Conservation (phyloP, 1,140 invertebrate species). For the Lordiphosa clarofinis region DNA sequence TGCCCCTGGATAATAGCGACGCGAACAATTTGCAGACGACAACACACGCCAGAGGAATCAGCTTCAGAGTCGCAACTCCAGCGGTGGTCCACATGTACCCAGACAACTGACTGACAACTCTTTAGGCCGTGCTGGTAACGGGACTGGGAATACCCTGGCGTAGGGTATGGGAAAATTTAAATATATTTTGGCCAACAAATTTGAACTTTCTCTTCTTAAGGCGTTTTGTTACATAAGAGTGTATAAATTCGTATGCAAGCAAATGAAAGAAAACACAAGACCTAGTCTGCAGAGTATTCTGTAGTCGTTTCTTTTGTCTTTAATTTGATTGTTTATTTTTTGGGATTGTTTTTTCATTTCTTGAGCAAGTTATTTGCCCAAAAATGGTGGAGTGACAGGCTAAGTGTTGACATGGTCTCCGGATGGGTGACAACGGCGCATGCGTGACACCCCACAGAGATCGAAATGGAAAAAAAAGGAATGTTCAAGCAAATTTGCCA, state of each 20-base stretch:
- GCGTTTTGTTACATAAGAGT: too few species aligned
- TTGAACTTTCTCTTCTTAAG: too few species aligned
- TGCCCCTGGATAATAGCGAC: slow-evolving; percentile 77
- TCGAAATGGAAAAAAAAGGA: too few species aligned
- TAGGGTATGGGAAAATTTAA: too few species aligned
- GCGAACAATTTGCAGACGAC: slow-evolving; percentile 76
- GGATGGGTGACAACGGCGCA: slow-evolving; percentile 68
- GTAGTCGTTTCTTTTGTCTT: too few species aligned
- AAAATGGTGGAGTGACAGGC: slow-evolving; percentile 54
- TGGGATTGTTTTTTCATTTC: slow-evolving; percentile 11
- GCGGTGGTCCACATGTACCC: slow-evolving; percentile 49
- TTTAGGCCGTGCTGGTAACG: slow-evolving; percentile 54
- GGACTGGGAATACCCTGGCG: slow-evolving; percentile 1
- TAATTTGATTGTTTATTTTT: too few species aligned
- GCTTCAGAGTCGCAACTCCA: slow-evolving; percentile 26
- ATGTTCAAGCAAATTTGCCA: neutral
- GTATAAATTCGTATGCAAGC: too few species aligned
- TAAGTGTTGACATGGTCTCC: slow-evolving; percentile 59
- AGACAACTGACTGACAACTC: slow-evolving; percentile 72
- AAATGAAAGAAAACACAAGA: too few species aligned
- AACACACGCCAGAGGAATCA: slow-evolving; percentile 45
- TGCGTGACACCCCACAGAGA: slow-evolving; percentile 56
- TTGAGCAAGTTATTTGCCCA: slow-evolving; percentile 72
- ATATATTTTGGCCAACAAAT: too few species aligned
- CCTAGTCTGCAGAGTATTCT: too few species aligned